Evolutionary conservation across 2,797 vertebrate genomes (phyloP).

Genomic region (Ceyx erithaca): DNA sequence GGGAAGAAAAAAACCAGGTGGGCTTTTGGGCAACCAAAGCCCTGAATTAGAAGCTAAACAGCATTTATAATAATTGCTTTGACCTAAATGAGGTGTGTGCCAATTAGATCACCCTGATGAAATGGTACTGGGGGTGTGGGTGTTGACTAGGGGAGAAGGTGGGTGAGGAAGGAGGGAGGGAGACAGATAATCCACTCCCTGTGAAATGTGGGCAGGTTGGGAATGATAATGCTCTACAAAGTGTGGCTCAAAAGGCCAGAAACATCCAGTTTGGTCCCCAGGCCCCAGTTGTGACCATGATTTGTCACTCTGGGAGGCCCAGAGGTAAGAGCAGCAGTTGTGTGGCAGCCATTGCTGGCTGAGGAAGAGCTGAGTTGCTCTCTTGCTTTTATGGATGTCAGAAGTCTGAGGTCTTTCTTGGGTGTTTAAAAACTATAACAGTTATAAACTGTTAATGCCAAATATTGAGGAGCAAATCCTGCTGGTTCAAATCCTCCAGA

Average conservation of each 20-base stretch:
- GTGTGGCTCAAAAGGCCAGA: background rate
- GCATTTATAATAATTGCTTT: background rate
- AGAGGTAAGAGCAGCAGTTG: background rate
- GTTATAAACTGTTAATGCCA: background rate
- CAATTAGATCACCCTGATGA: background rate
- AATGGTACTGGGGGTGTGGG: background rate
- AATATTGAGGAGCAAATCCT: background rate
- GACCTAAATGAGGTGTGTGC: background rate
- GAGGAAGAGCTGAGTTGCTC: background rate
- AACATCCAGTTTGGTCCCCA: background rate
- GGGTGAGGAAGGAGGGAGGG: background rate
- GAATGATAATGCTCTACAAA: background rate
- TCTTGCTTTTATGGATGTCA: background rate
- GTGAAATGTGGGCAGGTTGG: background rate
- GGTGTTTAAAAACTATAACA: background rate
- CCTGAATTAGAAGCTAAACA: background rate
- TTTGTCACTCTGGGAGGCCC: background rate
- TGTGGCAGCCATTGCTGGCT: background rate
- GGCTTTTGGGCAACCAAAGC: background rate
- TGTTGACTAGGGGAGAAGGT: background rate
- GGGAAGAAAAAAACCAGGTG: background rate
- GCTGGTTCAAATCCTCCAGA: background rate
- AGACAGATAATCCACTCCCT: background rate
- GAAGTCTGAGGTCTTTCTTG: background rate
- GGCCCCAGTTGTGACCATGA: background rate